Percentiles rank a stretch among this genome's conserved stretches.
Conservation (phyloP, 2,113 vertebrate species). For the Laticauda colubrina region DNA sequence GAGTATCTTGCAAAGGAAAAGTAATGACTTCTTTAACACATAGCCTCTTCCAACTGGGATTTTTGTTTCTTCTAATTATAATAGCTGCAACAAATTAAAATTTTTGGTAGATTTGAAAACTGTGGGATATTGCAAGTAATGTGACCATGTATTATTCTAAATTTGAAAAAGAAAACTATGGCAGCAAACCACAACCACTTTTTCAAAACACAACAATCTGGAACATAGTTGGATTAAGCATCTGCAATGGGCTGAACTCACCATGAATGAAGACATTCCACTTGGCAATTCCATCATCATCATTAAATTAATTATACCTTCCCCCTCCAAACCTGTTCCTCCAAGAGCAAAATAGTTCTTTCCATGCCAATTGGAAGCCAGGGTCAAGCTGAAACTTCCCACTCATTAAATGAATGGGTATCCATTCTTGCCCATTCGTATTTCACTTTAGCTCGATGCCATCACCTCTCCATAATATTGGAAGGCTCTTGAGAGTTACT, state of each 20-base stretch:
- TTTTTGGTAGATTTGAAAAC: background rate
- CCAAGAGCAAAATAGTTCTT: background rate
- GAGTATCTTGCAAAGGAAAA: background rate
- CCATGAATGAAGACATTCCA: background rate
- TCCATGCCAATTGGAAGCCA: background rate
- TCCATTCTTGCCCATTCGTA: background rate
- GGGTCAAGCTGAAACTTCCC: background rate
- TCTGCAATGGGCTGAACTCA: background rate
- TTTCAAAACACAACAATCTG: background rate
- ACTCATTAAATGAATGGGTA: background rate
- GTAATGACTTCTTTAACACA: background rate
- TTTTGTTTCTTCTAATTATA: background rate
- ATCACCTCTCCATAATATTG: background rate
- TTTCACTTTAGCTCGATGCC: background rate
- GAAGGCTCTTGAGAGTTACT: background rate
- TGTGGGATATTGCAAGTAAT: background rate
- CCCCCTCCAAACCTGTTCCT: background rate
- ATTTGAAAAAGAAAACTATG: background rate
- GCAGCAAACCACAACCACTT: background rate
- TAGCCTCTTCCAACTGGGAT: background rate
- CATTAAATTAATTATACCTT: background rate
- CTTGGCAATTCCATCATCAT: background rate
- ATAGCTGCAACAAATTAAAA: background rate
- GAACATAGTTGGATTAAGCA: background rate
- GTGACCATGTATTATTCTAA: background rate